Percentiles rank a stretch among this genome's conserved stretches.
These are phyloP conservation scores for Melieria omissa DNA, from an alignment of 2,888 invertebrate species.

Conservation along the genomic window DNA sequence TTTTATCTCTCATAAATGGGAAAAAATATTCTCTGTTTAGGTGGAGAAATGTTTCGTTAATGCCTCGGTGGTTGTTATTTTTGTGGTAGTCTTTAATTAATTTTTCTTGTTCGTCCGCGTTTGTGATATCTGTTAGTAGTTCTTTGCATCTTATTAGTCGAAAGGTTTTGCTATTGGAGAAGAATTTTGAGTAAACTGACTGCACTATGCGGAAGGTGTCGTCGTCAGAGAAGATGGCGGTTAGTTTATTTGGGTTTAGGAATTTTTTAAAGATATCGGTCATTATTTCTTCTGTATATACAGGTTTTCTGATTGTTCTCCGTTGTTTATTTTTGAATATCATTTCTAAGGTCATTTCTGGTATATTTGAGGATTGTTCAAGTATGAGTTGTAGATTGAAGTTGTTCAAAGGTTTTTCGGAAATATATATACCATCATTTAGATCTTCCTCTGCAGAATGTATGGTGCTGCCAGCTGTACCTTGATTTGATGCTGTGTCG, in stretches of 20 bases:
- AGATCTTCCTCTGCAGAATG: neutral
- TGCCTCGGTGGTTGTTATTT: slow-evolving; percentile 43
- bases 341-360: neutral
- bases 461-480: no score
- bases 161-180: slow-evolving; percentile 33
- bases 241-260: neutral
- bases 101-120: slow-evolving; percentile 42
- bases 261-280: slow-evolving; percentile 4
- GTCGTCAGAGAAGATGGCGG: neutral
- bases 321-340: slow-evolving; percentile 6
- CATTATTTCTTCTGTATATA: neutral
- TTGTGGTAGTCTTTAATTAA: slow-evolving; percentile 42
- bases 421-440: neutral
- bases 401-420: neutral
- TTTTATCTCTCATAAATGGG: slow-evolving; percentile 40
- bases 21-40: slow-evolving; percentile 43
- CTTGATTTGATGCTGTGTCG: no score
- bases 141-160: slow-evolving; percentile 16
- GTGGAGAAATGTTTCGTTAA: slow-evolving; percentile 42
- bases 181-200: neutral
- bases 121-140: slow-evolving; percentile 24
- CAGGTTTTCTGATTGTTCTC: neutral
- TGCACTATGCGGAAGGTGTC: neutral
- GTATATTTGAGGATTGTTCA: neutral
- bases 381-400: neutral